These are phyloP conservation scores for Lonchura striata DNA, from an alignment of 2,113 vertebrate genomes.

Conservation along the genomic window DNA sequence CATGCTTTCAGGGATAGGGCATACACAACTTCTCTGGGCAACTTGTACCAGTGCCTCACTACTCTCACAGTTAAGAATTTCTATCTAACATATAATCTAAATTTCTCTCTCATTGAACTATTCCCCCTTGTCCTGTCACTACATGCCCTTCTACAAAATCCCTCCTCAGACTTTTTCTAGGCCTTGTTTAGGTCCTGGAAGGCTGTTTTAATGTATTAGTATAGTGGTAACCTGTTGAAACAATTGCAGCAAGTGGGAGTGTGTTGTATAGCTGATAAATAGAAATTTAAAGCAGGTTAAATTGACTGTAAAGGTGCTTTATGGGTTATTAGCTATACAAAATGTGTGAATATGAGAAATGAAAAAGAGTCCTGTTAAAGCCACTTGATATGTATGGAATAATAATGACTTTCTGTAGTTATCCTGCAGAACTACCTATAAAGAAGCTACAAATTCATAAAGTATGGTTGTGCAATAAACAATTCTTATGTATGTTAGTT, in stretches of 20 bases:
- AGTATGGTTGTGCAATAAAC: not conserved
- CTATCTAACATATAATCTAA: not conserved
- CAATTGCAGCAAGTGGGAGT: not conserved
- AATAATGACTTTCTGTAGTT: not conserved
- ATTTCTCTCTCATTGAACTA: not conserved
- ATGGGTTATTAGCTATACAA: not conserved
- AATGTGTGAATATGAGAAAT: not conserved
- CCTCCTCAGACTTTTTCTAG: not conserved
- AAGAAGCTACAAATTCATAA: not conserved
- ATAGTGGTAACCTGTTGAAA: not conserved
- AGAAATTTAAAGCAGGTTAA: not conserved
- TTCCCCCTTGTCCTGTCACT: not conserved
- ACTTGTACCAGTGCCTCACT: not conserved
- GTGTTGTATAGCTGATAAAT: not conserved
- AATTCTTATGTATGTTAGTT: not conserved
- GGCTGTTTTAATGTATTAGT: not conserved
- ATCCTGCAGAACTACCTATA: not conserved
- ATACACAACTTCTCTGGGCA: not conserved
- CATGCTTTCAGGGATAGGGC: not conserved
- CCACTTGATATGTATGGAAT: not conserved
- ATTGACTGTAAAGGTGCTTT: not conserved
- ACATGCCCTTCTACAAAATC: not conserved
- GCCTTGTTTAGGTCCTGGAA: not conserved
- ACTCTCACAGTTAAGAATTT: not conserved
- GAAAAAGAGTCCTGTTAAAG: not conserved